Conservation (phyloP, 2,888 invertebrate species). For the Chydorus sphaericus region DNA sequence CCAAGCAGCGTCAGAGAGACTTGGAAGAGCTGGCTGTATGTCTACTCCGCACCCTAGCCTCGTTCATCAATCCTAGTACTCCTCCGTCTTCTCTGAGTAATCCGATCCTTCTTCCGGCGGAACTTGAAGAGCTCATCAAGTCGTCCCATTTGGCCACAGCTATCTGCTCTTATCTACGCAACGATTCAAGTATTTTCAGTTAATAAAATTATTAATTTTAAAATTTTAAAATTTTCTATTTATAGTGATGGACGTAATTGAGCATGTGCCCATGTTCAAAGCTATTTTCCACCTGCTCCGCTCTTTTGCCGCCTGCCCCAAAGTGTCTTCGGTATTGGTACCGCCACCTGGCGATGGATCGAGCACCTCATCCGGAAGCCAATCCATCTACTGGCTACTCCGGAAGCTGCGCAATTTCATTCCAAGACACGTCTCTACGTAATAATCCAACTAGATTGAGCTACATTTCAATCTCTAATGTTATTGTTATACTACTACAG, state of each 20-base stretch:
- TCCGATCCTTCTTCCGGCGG: constrained; percentile 38
- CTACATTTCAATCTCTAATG: too few relatives aligned
- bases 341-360: constrained; percentile 27
- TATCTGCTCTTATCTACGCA: constrained; percentile 75
- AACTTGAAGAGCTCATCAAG: constrained; percentile 59
- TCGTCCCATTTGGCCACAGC: constrained; percentile 75
- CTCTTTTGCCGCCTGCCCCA: constrained; percentile 49
- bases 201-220: neutral
- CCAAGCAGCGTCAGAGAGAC: constrained; percentile 69
- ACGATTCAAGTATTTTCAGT: constrained; percentile 69
- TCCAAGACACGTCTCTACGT: constrained; percentile 76
- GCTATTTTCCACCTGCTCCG: constrained; percentile 67
- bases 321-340: constrained; percentile 46
- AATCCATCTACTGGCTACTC: constrained; percentile 57
- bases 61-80: neutral
- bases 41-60: constrained; percentile 7
- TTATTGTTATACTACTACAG: constrained; percentile 29
- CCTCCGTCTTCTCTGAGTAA: neutral
- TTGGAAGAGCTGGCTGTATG: constrained; percentile 54
- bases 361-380: constrained; percentile 11
- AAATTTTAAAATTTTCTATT: constrained; percentile 13
- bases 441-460: too few relatives aligned
- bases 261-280: constrained; percentile 83
- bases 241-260: constrained; percentile 85
- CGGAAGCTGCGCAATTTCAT: constrained; percentile 80